Base-by-base conservation (phyloP, 2,888 invertebrate genomes). In the Piscicola geometra region DNA sequence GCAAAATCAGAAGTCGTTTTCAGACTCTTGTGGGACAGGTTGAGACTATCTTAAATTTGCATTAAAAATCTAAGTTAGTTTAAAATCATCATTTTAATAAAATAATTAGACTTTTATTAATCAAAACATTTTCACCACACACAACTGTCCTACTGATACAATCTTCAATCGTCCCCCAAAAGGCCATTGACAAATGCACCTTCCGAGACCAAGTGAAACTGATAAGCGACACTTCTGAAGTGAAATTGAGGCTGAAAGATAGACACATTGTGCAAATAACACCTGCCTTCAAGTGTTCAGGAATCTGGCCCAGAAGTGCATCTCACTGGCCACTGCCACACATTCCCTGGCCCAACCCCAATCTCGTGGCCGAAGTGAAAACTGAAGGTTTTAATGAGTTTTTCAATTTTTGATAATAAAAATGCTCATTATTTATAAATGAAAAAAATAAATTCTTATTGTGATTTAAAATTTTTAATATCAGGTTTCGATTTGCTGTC, bases 201-300 rank as follows among this genome's bases (percentile, higher is more conserved):
- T 95, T 94, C 85, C 89, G 94, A 76, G 94, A 95, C 85, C 90
- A 91, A 82, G 94, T 95, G 36, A 94, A 94, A 87, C 92, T 96
- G 91, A 91, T 94, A 78, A 92, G 93, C 1, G 94, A 96, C 84
- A 94, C 93, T 0, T 93, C 92, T 1, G 96, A 95, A 86, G 95
- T 95, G 79, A 92, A 92, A 83, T 86, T 95, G 79, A 87, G 94
- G 64, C 92, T 95, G 76, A 89, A 93, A 32, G 95, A 95, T 84
- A 88, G 94, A 75, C 94, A 90, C 86, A 90, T 93, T 75, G 94
- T 96, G 79, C 94, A 95, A 86, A 93, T 96, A 81, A 95, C 94
- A 33, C 94, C 95, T 35, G 93, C 94, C 0, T 95, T 95, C 87
- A 92, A 93, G 81, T 95, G 94, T 83, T 85, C 92, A 76, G 94